These are phyloP conservation scores for Geococcyx californianus DNA, from an alignment of 2,113 vertebrate genomes.

Conservation along the genomic window DNA sequence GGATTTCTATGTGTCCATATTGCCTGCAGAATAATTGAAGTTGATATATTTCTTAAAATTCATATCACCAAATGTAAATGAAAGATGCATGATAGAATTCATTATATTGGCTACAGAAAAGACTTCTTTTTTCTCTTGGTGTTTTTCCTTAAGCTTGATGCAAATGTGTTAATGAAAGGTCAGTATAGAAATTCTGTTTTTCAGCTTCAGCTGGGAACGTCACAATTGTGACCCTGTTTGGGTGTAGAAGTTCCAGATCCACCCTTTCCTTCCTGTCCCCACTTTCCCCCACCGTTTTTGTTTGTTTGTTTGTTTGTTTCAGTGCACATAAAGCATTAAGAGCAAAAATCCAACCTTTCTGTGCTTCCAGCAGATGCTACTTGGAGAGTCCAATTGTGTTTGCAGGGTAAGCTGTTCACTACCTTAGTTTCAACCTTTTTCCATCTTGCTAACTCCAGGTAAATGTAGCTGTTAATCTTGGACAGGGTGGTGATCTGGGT, in stretches of 20 bases:
- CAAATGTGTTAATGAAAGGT: not conserved
- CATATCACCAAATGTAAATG: not conserved
- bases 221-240: not conserved
- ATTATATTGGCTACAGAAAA: not conserved
- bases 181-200: not conserved
- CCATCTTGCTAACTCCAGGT: not conserved
- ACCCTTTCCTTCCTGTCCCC: not conserved
- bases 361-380: not conserved
- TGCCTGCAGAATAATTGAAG: conserved; percentile 31
- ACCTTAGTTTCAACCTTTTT: not conserved
- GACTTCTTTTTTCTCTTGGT: not conserved
- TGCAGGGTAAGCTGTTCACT: not conserved
- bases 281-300: too few species aligned
- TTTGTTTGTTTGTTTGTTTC: not conserved
- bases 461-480: not conserved
- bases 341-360: not conserved
- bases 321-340: not conserved
- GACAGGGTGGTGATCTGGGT: not conserved
- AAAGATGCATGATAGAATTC: not conserved
- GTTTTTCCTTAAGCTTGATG: not conserved
- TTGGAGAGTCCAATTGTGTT: not conserved
- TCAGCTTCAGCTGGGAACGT: not conserved
- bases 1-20: conserved; percentile 23
- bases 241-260: not conserved
- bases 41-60: conserved; percentile 1